Evolutionary conservation across 2,113 vertebrate species (phyloP), one percentile per base, ranked within the genome.

Genomic region (Cavia porcellus): DNA sequence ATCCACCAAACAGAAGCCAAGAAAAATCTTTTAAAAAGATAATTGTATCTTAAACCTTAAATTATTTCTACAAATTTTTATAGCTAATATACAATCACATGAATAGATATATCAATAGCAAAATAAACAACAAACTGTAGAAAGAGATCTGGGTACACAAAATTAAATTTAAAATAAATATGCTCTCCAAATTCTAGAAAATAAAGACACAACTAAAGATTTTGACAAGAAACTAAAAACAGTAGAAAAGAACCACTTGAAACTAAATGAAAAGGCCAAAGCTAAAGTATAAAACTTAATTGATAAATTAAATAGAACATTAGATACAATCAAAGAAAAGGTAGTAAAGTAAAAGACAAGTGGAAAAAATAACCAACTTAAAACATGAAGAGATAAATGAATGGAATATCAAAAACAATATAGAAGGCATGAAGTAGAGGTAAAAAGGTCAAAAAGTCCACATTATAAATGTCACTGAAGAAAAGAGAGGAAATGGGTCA

Each of bases 21-120:
- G 42, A 45, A 68, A 87, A 90, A 82, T 47, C 86, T 90, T 85
- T 64, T 4, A 92, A 61, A n/a, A 81, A 38, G 5, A 70, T 61
- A 84, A n/a, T 62, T 70, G 3, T 86, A 74, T 28, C 32, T 81
- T 75, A 82, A 86, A 15, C 25, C 17, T 82, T 50, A 90, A 70
- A 93, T 59, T 75, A 93, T 61, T 86, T 80, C 4, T 90, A 86
- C 25, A 50, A 35, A 89, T 35, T 74, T 89, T 94, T 25, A 89
- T 55, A 86, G 25, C 7, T 57, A 92, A 89, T 45, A 70, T 38
- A 70, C 35, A 84, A 35, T 7, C 55, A 89, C 14, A 72, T 19
- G 15, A 72, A 64, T 12, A 80, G 4, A 89, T 24, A 14, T 1
- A 94, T 42, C 20, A 92, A 77, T 52, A 84, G 38, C 25, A 68